These are phyloP conservation scores for Eulacestoma nigropectus DNA, from an alignment of 2,113 vertebrate genomes.

Conservation along the genomic window DNA sequence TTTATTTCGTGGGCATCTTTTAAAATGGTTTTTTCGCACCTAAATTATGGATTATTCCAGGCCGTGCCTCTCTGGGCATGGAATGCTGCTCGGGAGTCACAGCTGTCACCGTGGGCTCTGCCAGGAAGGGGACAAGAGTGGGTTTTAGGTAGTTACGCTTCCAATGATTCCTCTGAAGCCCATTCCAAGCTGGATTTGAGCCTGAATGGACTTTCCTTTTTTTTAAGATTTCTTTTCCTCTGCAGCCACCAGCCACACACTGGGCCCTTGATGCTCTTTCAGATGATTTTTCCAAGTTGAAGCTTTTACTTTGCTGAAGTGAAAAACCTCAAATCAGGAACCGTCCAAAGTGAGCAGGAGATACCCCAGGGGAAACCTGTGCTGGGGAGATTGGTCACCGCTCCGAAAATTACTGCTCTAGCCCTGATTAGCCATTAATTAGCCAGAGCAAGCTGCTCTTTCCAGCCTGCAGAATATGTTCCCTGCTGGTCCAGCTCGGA, in stretches of 20 bases:
- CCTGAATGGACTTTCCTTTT: not conserved
- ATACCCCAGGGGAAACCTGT: not conserved
- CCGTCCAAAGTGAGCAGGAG: not conserved
- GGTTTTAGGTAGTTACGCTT: not conserved
- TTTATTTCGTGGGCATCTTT: not conserved
- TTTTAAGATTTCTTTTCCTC: not conserved
- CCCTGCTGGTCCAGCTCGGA: not conserved
- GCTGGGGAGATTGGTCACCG: not conserved
- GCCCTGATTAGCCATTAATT: conserved; percentile 5
- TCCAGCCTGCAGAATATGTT: not conserved
- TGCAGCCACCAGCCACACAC: not conserved
- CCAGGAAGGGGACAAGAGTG: not conserved
- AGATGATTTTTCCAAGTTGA: not conserved
- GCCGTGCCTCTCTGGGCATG: not conserved
- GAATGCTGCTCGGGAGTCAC: not conserved
- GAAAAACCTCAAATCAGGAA: not conserved
- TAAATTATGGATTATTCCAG: conserved; percentile 7
- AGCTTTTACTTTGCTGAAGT: not conserved
- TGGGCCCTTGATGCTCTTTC: not conserved
- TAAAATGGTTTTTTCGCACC: not conserved
- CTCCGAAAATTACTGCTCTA: not conserved
- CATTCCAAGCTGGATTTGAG: not conserved
- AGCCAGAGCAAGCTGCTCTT: not conserved
- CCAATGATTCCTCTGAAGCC: not conserved
- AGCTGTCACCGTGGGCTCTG: not conserved